Evolutionary conservation across 2,888 invertebrate genomes (phyloP).

Genomic region (Tenthredo distinguenda): DNA sequence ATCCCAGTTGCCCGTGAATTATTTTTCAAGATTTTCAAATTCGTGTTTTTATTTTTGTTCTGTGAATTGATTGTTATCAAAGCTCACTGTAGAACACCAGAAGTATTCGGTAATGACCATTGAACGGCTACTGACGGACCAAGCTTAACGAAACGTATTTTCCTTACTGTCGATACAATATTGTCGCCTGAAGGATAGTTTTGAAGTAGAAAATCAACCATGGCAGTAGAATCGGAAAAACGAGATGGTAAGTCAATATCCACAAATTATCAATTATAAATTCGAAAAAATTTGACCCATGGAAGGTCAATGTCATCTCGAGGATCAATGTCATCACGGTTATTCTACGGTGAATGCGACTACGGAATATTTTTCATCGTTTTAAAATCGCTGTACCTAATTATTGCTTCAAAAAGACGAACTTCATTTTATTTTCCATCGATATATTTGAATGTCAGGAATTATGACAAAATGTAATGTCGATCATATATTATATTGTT

Average conservation of each 20-base stretch:
- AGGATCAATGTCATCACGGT: neutral
- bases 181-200: neutral
- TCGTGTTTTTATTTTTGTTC: neutral
- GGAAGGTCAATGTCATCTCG: slow-evolving; percentile 6
- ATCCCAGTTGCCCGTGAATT: neutral
- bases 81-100: neutral
- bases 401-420: neutral
- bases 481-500: neutral
- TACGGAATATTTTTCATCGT: neutral
- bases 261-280: neutral
- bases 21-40: neutral
- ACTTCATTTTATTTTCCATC: neutral
- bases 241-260: slow-evolving; percentile 17
- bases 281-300: neutral
- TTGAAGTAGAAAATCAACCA: neutral
- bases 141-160: neutral
- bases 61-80: neutral
- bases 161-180: neutral
- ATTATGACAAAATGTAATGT: neutral
- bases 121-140: neutral
- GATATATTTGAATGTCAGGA: neutral
- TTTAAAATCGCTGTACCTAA: no score
- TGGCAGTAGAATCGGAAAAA: slow-evolving; percentile 22
- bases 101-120: neutral
- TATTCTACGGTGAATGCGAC: neutral